phyloP scores from a whole-genome alignment of 1,140 invertebrate genomes.

The Drosophila santomea region DNA sequence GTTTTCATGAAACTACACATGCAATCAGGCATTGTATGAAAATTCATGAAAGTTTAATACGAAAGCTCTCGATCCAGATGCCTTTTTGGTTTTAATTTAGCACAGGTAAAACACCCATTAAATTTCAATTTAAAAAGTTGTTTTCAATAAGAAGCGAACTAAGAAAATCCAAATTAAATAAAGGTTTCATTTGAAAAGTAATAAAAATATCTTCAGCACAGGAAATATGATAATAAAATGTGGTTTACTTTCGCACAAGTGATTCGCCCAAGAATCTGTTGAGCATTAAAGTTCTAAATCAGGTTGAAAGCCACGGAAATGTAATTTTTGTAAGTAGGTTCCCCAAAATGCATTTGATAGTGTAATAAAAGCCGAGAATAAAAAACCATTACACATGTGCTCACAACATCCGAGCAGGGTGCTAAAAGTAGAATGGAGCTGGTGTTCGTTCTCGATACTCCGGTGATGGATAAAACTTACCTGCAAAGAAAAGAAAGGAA shows the following conservation, averaged over 20 bases:
- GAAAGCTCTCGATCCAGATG: not conserved
- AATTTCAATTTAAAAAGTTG: not conserved
- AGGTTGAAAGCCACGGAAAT: slow-evolving; percentile 7
- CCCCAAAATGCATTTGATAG: slow-evolving; percentile 24
- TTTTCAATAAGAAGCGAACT: not conserved
- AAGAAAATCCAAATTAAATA: not conserved
- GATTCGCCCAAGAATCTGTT: not conserved
- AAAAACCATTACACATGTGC: slow-evolving; percentile 46
- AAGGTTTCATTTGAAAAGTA: not conserved
- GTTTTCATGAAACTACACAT: not conserved
- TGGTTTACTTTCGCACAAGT: not conserved
- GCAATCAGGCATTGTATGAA: slow-evolving; percentile 1
- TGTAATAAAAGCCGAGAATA: slow-evolving; percentile 28
- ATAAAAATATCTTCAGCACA: slow-evolving; percentile 1
- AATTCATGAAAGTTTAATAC: not conserved
- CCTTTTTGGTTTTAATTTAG: not conserved
- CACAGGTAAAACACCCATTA: not conserved
- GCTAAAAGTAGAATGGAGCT: not conserved
- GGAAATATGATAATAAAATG: not conserved
- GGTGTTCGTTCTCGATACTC: slow-evolving; percentile 17
- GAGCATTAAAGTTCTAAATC: not conserved
- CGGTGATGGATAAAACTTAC: slow-evolving; percentile 65
- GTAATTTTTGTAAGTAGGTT: slow-evolving; percentile 40
- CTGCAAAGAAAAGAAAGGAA: slow-evolving; percentile 57
- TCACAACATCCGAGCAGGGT: not conserved